Conservation (phyloP, 1,140 invertebrate species). For the Anthonomus grandis region DNA sequence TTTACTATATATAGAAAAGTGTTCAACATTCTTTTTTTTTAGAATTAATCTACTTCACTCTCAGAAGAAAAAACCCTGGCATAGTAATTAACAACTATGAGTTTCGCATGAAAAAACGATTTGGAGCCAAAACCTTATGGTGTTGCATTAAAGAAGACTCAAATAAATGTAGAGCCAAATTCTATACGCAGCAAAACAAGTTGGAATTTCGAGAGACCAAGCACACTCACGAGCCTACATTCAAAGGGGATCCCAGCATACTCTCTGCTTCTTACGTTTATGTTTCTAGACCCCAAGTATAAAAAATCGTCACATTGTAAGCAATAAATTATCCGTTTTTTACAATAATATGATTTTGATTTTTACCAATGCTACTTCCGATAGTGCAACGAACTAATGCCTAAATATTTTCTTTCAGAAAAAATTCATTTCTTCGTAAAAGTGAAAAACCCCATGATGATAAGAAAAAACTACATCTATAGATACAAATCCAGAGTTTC, state of each 20-base stretch:
- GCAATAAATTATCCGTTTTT: no score
- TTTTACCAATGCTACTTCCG: no score
- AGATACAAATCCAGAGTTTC: no score
- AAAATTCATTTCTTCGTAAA: no score
- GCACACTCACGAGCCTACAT: constrained; percentile 9
- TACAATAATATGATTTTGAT: no score
- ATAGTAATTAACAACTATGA: constrained; percentile 11
- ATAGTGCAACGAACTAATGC: no score
- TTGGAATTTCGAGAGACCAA: not conserved
- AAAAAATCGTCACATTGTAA: no score
- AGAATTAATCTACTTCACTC: constrained; percentile 1
- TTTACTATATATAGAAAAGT: no score
- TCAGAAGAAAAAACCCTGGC: constrained; percentile 14
- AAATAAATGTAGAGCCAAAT: not conserved
- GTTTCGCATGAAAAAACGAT: not conserved
- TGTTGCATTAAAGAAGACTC: constrained; percentile 6
- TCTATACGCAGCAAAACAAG: not conserved
- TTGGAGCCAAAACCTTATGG: constrained; percentile 1
- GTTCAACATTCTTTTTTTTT: not conserved
- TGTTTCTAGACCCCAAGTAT: no score
- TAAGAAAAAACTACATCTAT: no score
- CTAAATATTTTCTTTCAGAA: no score
- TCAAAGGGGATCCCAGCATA: not conserved
- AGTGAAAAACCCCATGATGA: no score
- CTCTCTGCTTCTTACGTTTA: not conserved